phyloP scores from a whole-genome alignment of 2,888 invertebrate genomes.

The Caenorhabditis afra region DNA sequence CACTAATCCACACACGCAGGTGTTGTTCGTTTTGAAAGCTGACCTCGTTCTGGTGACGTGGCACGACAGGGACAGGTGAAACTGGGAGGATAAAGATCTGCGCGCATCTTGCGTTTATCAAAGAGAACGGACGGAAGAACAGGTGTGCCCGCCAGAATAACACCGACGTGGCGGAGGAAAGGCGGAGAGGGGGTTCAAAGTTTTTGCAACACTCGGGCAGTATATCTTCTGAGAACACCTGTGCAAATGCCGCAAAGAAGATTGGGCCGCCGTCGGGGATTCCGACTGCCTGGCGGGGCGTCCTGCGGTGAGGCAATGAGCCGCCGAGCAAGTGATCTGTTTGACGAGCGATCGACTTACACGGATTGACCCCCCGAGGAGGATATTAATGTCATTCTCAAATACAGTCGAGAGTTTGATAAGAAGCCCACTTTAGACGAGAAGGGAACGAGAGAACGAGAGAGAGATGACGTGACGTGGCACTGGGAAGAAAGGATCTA shows the following conservation, averaged over 20 bases:
- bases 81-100: slow-evolving; percentile 35
- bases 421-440: background rate
- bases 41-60: slow-evolving; percentile 29
- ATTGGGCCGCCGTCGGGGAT: too few relatives aligned
- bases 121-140: slow-evolving; percentile 48
- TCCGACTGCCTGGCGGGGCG: slow-evolving; percentile 17
- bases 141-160: slow-evolving; percentile 24
- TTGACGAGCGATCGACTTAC: slow-evolving; percentile 52
- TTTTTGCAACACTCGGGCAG: slow-evolving; percentile 47
- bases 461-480: too few relatives aligned
- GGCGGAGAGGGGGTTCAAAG: slow-evolving; percentile 17
- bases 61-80: slow-evolving; percentile 49
- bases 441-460: background rate
- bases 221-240: slow-evolving; percentile 55
- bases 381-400: slow-evolving; percentile 47
- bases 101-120: slow-evolving; percentile 16
- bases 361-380: slow-evolving; percentile 43
- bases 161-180: slow-evolving; percentile 2
- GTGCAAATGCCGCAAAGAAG: slow-evolving; percentile 48
- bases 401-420: slow-evolving; percentile 19
- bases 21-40: slow-evolving; percentile 41
- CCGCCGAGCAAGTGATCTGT: slow-evolving; percentile 32
- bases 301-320: slow-evolving; percentile 37
- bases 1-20: slow-evolving; percentile 14
- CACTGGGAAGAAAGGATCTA: too few relatives aligned